Base-by-base conservation (phyloP, 2,888 invertebrate species). In the Ophion ventricosus region DNA sequence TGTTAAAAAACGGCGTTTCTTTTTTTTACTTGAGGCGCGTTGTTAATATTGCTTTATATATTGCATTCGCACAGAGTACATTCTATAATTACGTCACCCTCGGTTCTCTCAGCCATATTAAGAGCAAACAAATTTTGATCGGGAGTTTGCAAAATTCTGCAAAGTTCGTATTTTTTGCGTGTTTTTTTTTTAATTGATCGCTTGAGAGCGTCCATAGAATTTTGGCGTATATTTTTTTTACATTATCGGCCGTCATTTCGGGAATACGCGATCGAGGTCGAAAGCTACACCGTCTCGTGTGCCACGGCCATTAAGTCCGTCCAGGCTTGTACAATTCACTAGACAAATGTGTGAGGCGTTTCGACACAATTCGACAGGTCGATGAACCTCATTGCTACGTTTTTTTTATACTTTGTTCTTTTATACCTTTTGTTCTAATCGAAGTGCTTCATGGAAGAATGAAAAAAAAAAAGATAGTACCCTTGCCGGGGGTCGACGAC, bases 231-330 rank as follows among this genome's bases (percentile, higher is more conserved):
- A 14, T 72, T 54, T 64, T 67, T 61, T 78, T 56, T 56, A 14
- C 40, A 76, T 80, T 80, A 80, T 80, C 59, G 83, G 17, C 14
- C 49, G 63, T 73, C 54, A 73, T 77, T 69, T 77, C n/a, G 72
- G n/a, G 66, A 59, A 43, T 49, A 29, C 8, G 40, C 5, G 25
- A 81, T 81, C 43, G 75, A 79, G 74, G 74, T 80, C 63, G 80
- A 57, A 61, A 17, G 49, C 4, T 2, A 3, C 49, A 26, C 66
- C 66, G 61, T 84, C 73, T 69, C 83, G 83, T 80, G 83, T 72
- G 43, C 63, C 77, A 49, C 43, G 59, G 49, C 83, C 77, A 77
- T 84, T 84, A 83, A 35, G 61, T 54, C 20, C 14, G 4, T 63
- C 74, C 1, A 49, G 64, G 26, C 67, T 61, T 29, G 61, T 61